These are phyloP conservation scores for Otocyon megalotis DNA, from an alignment of 2,113 vertebrate genomes.

Conservation along the genomic window DNA sequence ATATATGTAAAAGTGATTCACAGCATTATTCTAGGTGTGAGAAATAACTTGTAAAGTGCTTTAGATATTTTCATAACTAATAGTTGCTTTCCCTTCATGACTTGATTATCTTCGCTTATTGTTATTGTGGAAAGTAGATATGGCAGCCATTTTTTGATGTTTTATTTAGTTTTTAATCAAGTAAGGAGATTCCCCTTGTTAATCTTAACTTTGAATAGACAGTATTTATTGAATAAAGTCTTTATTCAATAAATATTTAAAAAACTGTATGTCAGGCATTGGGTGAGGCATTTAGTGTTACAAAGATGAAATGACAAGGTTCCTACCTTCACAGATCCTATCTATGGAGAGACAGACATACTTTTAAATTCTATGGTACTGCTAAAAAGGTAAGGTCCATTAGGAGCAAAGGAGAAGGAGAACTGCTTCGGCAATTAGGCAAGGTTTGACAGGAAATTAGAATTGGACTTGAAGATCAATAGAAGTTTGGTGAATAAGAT, in stretches of 20 bases:
- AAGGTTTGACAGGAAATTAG: neutral
- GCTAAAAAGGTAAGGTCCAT: neutral
- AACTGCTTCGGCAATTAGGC: neutral
- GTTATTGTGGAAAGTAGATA: neutral
- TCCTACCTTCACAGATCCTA: neutral
- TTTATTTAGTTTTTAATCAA: constrained; percentile 31
- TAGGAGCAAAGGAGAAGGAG: neutral
- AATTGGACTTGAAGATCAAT: neutral
- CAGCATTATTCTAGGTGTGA: neutral
- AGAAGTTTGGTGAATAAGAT: constrained; percentile 28
- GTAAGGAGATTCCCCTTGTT: neutral
- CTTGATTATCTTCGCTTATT: constrained; percentile 48
- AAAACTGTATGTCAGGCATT: neutral
- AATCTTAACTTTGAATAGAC: neutral
- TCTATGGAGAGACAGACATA: neutral
- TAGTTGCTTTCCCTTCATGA: neutral
- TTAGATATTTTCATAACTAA: neutral
- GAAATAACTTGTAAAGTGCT: constrained; percentile 26
- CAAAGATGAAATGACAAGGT: constrained; percentile 24
- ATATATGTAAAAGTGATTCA: neutral
- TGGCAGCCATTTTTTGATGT: neutral
- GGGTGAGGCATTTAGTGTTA: neutral
- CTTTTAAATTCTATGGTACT: neutral
- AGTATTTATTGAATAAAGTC: neutral
- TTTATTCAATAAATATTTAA: neutral